A percentile compares a stretch with the other conserved stretches of the same genome.
Evolutionary conservation across 2,888 invertebrate genomes (phyloP).

Genomic region (Tachina lurida): DNA sequence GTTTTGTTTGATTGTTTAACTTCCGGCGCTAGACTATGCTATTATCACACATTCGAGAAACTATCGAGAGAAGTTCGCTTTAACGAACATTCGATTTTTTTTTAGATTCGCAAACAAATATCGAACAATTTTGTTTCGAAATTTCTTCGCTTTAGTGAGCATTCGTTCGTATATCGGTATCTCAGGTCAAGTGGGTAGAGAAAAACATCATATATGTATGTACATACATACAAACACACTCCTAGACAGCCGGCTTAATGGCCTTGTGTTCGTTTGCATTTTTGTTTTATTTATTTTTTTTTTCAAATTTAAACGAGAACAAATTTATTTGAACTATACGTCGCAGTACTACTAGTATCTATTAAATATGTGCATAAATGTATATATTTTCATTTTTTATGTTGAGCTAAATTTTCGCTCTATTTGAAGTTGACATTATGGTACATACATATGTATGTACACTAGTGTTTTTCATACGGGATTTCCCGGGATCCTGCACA

Average conservation of each 20-base stretch:
- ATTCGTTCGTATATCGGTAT: no score
- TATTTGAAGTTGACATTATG: conserved; percentile 70
- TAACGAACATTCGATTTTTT: no score
- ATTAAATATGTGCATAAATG: conserved; percentile 6
- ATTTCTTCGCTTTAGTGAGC: no score
- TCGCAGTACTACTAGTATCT: conserved; percentile 44
- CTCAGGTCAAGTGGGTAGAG: background rate
- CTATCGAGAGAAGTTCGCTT: no score
- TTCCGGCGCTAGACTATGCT: no score
- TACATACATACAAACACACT: conserved; percentile 14
- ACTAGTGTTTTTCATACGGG: no score
- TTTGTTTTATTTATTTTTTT: conserved; percentile 31
- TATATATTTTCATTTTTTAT: conserved; percentile 42
- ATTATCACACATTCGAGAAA: no score
- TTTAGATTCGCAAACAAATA: no score
- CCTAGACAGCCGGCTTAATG: conserved; percentile 61
- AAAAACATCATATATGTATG: no score
- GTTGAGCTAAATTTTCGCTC: conserved; percentile 68
- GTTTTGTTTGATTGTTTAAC: no score
- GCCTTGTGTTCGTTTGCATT: conserved; percentile 65
- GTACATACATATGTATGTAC: background rate
- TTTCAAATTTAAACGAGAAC: conserved; percentile 62
- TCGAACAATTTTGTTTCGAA: no score
- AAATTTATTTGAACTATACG: conserved; percentile 67
- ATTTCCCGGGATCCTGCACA: no score